Percentiles rank a stretch among this genome's conserved stretches.
Conservation (phyloP, 2,113 vertebrate species). For the Chroicocephalus ridibundus region DNA sequence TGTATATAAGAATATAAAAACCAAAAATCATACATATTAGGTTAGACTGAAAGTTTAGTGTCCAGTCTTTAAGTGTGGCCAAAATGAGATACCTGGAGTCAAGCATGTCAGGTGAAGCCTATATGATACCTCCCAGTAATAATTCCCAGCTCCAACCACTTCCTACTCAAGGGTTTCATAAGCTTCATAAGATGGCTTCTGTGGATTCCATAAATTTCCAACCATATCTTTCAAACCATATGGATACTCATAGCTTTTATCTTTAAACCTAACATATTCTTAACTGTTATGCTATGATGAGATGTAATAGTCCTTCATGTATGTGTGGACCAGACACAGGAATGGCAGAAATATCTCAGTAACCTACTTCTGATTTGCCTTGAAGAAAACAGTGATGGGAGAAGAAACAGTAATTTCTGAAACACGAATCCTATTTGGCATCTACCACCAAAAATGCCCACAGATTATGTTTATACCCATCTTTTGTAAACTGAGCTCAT, state of each 20-base stretch:
- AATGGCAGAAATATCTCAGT: background rate
- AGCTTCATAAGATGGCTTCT: background rate
- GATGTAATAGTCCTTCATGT: background rate
- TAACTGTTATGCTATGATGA: background rate
- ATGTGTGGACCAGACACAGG: background rate
- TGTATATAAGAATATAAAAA: background rate
- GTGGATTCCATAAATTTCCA: background rate
- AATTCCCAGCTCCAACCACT: background rate
- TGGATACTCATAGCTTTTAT: background rate
- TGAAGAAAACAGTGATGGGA: background rate
- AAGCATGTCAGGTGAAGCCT: background rate
- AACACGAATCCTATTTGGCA: background rate
- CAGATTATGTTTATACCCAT: background rate
- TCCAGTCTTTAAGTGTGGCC: background rate
- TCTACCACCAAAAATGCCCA: background rate
- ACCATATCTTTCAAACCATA: background rate
- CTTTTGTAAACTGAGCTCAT: background rate
- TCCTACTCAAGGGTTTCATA: background rate
- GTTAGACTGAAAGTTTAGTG: background rate
- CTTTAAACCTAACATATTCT: background rate
- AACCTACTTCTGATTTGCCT: background rate
- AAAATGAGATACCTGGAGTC: background rate
- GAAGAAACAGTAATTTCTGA: background rate
- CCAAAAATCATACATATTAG: background rate
- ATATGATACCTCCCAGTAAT: background rate